Evolutionary conservation across 2,113 vertebrate genomes (phyloP).

Genomic region (Cynocephalus volans): DNA sequence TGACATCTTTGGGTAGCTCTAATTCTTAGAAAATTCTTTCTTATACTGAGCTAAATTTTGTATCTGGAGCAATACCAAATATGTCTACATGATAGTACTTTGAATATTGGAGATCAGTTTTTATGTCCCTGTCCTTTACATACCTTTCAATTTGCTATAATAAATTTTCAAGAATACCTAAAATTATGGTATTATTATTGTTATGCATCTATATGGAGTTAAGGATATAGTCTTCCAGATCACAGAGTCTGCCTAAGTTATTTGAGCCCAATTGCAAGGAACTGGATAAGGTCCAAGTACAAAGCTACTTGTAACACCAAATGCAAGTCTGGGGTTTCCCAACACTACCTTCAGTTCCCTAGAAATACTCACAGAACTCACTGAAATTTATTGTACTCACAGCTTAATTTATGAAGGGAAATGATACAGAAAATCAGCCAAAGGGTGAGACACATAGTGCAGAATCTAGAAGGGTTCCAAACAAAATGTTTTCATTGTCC

Average conservation of each 20-base stretch:
- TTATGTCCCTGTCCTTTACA: background rate
- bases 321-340: background rate
- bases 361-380: background rate
- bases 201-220: background rate
- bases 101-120: background rate
- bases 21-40: constrained; percentile 32
- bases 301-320: background rate
- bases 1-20: background rate
- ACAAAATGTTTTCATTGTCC: background rate
- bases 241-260: background rate
- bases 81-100: background rate
- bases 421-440: background rate
- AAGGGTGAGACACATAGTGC: background rate
- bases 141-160: background rate
- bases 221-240: background rate
- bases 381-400: background rate
- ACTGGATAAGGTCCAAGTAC: background rate
- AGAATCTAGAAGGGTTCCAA: background rate
- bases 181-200: background rate
- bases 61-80: background rate
- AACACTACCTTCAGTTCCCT: background rate
- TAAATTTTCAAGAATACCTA: background rate
- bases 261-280: background rate
- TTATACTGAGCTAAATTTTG: background rate
- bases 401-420: background rate